These are phyloP conservation scores for Danionella cerebrum DNA, from an alignment of 2,113 vertebrate genomes.

Conservation along the genomic window DNA sequence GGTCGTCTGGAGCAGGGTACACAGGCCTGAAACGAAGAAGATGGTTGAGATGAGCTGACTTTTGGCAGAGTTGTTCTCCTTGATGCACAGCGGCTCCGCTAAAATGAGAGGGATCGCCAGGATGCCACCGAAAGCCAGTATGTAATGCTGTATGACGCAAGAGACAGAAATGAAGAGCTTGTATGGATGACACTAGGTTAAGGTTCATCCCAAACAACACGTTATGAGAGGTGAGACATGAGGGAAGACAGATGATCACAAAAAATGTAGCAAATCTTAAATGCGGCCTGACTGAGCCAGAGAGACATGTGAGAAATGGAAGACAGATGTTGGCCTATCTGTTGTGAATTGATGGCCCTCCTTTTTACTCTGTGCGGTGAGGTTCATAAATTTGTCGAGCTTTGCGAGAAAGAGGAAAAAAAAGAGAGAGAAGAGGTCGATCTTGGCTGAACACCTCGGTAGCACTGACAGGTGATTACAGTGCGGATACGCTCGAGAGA, in stretches of 20 bases:
- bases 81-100: conserved; percentile 65
- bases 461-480: not conserved
- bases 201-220: not conserved
- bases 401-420: no score
- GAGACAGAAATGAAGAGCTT: not conserved
- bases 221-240: not conserved
- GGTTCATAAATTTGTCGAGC: conserved; percentile 27
- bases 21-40: conserved; percentile 70
- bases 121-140: conserved; percentile 70
- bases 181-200: not conserved
- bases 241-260: conserved; percentile 13
- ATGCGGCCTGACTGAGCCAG: not conserved
- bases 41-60: conserved; percentile 73
- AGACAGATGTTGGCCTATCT: conserved; percentile 38
- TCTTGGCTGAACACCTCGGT: not conserved
- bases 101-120: conserved; percentile 69
- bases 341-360: conserved; percentile 34
- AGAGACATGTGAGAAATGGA: conserved; percentile 8
- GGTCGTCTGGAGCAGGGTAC: conserved; percentile 65
- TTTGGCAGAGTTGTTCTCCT: conserved; percentile 65
- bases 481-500: not conserved
- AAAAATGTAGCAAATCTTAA: conserved; percentile 28
- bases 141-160: conserved; percentile 60
- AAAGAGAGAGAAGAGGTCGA: not conserved
- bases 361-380: conserved; percentile 19